phyloP scores from a whole-genome alignment of 2,797 vertebrate genomes.

The Aviceda cuculoides region DNA sequence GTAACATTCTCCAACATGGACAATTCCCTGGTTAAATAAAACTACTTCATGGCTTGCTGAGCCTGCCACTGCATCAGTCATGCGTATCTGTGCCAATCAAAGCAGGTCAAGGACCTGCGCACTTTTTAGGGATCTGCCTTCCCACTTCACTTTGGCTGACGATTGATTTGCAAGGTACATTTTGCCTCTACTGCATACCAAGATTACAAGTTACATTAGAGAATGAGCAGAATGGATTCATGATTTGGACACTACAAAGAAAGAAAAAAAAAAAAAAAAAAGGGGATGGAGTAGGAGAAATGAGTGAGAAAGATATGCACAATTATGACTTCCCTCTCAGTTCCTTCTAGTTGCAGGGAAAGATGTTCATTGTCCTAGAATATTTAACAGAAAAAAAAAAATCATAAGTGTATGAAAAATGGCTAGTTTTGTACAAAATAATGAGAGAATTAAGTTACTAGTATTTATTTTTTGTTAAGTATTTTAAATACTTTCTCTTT shows the following conservation, averaged over 20 bases:
- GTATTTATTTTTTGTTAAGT: neutral
- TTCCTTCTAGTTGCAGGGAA: neutral
- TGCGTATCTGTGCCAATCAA: slow-evolving; percentile 23
- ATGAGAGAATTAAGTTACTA: neutral
- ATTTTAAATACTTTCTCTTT: neutral
- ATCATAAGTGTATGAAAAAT: neutral
- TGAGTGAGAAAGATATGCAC: neutral
- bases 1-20: neutral
- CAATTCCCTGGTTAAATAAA: slow-evolving; percentile 29
- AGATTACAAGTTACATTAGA: neutral
- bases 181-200: neutral
- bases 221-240: neutral
- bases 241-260: neutral
- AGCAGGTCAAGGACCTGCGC: slow-evolving; percentile 6
- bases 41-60: slow-evolving; percentile 1
- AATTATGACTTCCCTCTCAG: neutral
- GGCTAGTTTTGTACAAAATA: neutral
- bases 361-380: neutral
- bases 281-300: neutral
- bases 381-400: neutral
- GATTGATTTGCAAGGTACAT: slow-evolving; percentile 10
- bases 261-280: no score
- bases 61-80: neutral
- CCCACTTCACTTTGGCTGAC: neutral
- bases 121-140: slow-evolving; percentile 4